phyloP scores from a whole-genome alignment of 2,113 vertebrate species.

The Lepidothrix coronata region DNA sequence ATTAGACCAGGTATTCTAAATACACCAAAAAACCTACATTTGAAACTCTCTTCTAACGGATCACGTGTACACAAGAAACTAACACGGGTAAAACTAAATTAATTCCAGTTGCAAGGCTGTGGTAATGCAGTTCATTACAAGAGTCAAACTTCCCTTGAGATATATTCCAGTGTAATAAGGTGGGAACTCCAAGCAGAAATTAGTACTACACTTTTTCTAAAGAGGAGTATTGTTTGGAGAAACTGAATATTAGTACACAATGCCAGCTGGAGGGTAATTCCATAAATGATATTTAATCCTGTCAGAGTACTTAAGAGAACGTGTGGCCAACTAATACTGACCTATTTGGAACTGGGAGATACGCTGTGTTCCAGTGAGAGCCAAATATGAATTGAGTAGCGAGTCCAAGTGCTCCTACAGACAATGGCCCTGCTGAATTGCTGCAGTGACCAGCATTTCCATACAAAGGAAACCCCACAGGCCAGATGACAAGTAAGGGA shows the following conservation, averaged over 20 bases:
- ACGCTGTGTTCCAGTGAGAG: neutral
- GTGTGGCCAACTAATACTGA: neutral
- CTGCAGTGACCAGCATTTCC: neutral
- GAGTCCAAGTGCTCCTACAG: neutral
- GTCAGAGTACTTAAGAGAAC: neutral
- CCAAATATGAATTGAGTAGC: neutral
- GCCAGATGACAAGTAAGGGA: neutral
- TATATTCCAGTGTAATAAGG: neutral
- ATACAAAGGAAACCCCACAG: neutral
- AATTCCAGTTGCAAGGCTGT: neutral
- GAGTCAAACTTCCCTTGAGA: neutral
- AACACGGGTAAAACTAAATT: neutral
- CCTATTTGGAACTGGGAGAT: neutral
- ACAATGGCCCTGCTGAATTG: neutral
- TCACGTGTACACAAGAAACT: neutral
- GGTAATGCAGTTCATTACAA: neutral
- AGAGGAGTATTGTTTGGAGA: neutral
- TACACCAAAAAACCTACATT: neutral
- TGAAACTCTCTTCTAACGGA: neutral
- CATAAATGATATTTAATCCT: neutral
- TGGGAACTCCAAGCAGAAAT: neutral
- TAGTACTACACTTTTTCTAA: neutral
- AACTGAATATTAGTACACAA: neutral
- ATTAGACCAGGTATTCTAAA: constrained; percentile 19
- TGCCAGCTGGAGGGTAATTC: neutral